These are phyloP conservation scores for Opisthocomus hoazin DNA, from an alignment of 2,113 vertebrate species.

Conservation along the genomic window DNA sequence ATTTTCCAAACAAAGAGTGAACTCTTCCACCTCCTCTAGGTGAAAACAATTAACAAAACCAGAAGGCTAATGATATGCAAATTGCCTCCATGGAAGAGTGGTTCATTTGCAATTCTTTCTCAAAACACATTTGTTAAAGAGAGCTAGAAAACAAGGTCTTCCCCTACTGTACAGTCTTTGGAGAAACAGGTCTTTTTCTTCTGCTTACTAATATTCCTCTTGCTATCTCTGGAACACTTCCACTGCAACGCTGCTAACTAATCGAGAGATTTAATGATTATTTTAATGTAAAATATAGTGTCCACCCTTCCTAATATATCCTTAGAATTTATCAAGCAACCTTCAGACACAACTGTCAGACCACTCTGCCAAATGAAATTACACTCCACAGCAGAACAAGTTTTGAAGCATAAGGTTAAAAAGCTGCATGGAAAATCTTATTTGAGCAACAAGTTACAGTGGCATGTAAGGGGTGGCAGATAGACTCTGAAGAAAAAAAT, in stretches of 20 bases:
- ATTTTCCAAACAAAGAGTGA: constrained; percentile 51
- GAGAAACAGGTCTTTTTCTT: constrained; percentile 36
- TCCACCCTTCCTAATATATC: neutral
- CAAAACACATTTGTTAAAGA: constrained; percentile 47
- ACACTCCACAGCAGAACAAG: neutral
- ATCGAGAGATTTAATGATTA: neutral
- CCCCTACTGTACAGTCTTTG: neutral
- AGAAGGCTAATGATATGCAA: constrained; percentile 62
- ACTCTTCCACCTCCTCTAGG: constrained; percentile 48
- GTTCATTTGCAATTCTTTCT: constrained; percentile 59
- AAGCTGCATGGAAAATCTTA: neutral
- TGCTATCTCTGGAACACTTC: constrained; percentile 9
- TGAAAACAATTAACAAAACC: constrained; percentile 58
- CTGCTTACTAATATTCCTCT: constrained; percentile 44
- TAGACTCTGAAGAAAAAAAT: neutral
- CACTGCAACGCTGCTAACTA: neutral
- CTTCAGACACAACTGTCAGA: neutral
- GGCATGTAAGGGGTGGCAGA: neutral
- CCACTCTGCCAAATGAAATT: neutral
- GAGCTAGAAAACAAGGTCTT: constrained; percentile 50
- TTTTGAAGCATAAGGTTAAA: neutral
- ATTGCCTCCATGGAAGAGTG: constrained; percentile 39
- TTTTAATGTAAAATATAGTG: neutral
- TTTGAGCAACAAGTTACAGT: neutral
- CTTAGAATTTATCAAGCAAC: neutral